Percentiles rank a stretch among this genome's conserved stretches.
phyloP scores from a whole-genome alignment of 2,113 vertebrate genomes.

The Noturus placidus region DNA sequence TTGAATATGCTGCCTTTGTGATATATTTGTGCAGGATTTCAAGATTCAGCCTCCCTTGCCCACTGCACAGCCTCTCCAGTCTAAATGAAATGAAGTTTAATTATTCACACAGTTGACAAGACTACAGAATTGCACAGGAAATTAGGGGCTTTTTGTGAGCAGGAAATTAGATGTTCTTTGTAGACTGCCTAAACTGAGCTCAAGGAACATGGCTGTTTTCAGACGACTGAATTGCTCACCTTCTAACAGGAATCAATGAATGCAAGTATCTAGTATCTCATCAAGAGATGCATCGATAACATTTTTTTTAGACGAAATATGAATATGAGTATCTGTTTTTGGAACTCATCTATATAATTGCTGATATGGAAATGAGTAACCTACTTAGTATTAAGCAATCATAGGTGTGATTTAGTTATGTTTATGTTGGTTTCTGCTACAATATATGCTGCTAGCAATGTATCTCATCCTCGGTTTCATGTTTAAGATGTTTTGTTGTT shows the following conservation, averaged over 20 bases:
- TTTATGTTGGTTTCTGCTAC: neutral
- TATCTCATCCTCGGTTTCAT: neutral
- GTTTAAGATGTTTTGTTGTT: neutral
- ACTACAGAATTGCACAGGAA: constrained; percentile 1
- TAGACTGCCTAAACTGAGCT: constrained; percentile 21
- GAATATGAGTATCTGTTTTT: neutral
- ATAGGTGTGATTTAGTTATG: neutral
- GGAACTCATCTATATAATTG: neutral
- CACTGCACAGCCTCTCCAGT: neutral
- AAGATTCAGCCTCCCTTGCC: neutral
- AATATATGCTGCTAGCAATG: neutral
- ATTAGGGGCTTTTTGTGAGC: constrained; percentile 22
- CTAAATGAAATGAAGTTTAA: constrained; percentile 48
- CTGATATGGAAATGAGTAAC: neutral
- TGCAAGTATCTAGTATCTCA: constrained; percentile 2
- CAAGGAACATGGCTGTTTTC: neutral
- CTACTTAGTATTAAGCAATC: neutral
- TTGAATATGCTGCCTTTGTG: constrained; percentile 7
- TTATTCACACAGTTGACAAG: constrained; percentile 44
- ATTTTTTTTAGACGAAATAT: neutral
- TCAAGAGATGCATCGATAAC: neutral
- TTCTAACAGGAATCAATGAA: constrained; percentile 22
- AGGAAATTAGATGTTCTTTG: constrained; percentile 30
- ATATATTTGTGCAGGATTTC: neutral
- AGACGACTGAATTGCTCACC: neutral